These are phyloP conservation scores for Pogonocherus hispidulus DNA, from an alignment of 2,888 invertebrate species.

Conservation along the genomic window DNA sequence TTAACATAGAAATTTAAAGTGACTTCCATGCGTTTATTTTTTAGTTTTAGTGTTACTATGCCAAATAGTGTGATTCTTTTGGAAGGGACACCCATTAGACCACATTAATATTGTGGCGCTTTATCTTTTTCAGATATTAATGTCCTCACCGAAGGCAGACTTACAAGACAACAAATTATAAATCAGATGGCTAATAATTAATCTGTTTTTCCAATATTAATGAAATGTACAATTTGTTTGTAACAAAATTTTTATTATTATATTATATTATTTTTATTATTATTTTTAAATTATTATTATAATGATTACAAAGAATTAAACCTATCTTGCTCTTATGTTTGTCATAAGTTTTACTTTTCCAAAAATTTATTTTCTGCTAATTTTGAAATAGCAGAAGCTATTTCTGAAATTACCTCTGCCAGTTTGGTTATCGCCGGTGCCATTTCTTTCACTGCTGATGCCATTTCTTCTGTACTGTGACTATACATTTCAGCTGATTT, in stretches of 20 bases:
- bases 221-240: neutral
- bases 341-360: neutral
- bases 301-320: neutral
- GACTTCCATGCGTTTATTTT: too few relatives aligned
- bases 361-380: too few relatives aligned
- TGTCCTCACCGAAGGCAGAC: neutral
- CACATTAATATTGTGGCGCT: neutral
- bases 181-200: neutral
- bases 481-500: neutral
- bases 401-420: neutral
- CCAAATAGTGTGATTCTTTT: neutral
- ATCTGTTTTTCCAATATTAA: neutral
- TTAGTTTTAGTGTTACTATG: neutral
- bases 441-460: constrained; percentile 9
- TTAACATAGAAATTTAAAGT: too few relatives aligned
- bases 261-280: too few relatives aligned
- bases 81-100: neutral
- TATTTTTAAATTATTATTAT: too few relatives aligned
- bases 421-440: neutral
- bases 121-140: neutral
- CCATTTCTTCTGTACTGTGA: constrained; percentile 5
- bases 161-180: neutral
- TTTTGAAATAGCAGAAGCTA: too few relatives aligned
- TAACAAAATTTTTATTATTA: neutral
- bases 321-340: neutral